phyloP scores from a whole-genome alignment of 2,113 vertebrate species.

The Muntiacus muntjak region DNA sequence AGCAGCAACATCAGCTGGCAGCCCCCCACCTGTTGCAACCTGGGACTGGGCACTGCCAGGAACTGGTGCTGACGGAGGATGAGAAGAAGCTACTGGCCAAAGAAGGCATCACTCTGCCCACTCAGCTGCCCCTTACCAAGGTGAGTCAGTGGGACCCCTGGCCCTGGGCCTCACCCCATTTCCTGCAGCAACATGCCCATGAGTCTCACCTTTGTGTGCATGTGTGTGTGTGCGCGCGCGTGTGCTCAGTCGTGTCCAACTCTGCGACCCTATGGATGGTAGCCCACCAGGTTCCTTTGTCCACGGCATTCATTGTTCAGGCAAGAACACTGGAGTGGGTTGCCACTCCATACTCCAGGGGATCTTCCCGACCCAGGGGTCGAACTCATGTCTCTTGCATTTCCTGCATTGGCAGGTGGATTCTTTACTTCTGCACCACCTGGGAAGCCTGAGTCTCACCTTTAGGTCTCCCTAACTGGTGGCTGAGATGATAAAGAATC shows the following conservation, averaged over 20 bases:
- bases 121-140: slow-evolving; percentile 94
- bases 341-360: neutral
- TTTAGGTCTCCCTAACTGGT: neutral
- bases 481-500: neutral
- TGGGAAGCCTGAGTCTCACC: neutral
- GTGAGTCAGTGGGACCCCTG: slow-evolving; percentile 68
- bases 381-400: neutral
- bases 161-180: rapidly evolving
- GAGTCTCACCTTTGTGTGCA: neutral
- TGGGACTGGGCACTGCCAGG: slow-evolving; percentile 79
- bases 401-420: neutral
- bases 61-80: slow-evolving; percentile 91
- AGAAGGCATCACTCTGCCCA: slow-evolving; percentile 90
- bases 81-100: slow-evolving; percentile 95
- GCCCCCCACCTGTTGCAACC: slow-evolving; percentile 55
- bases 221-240: rapidly evolving
- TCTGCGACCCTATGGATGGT: neutral
- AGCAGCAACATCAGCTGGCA: slow-evolving; percentile 71
- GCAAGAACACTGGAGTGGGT: neutral
- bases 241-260: neutral
- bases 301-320: neutral
- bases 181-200: rapidly evolving
- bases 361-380: neutral
- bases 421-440: neutral
- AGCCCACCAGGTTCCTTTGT: neutral